phyloP scores from a whole-genome alignment of 2,113 vertebrate species.

The Talpa occidentalis region DNA sequence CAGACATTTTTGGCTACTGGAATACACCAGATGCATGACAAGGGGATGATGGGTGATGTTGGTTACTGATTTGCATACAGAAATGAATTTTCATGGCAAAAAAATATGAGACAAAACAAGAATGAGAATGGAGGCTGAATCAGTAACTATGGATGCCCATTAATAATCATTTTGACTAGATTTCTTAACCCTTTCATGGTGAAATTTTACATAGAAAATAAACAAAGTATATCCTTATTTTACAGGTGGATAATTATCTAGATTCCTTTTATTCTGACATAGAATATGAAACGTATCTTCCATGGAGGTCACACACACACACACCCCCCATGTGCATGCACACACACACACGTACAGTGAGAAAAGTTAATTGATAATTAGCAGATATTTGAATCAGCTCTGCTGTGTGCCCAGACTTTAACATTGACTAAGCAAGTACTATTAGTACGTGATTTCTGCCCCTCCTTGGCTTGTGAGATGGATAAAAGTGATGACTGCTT shows the following conservation, averaged over 20 bases:
- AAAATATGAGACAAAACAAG: constrained; percentile 30
- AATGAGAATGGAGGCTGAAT: not conserved
- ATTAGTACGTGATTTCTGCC: not conserved
- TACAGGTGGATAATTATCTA: not conserved
- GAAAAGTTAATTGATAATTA: not conserved
- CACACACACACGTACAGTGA: not conserved
- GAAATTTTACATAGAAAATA: not conserved
- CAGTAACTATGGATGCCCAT: not conserved
- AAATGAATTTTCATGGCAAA: constrained; percentile 5
- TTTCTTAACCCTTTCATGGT: not conserved
- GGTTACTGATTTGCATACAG: constrained; percentile 23
- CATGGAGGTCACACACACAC: not conserved
- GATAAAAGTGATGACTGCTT: not conserved
- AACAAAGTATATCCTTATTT: constrained; percentile 4
- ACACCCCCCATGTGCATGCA: no score
- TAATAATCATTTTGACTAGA: not conserved
- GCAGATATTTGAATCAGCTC: not conserved
- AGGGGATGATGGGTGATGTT: not conserved
- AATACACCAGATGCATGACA: constrained; percentile 39
- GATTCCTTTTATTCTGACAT: not conserved
- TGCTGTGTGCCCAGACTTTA: not conserved
- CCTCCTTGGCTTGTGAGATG: not conserved
- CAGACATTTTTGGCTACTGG: constrained; percentile 52
- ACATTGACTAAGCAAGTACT: not conserved
- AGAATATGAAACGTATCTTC: not conserved